Conservation (phyloP, 2,888 invertebrate species). For the Microplitis manilae region DNA sequence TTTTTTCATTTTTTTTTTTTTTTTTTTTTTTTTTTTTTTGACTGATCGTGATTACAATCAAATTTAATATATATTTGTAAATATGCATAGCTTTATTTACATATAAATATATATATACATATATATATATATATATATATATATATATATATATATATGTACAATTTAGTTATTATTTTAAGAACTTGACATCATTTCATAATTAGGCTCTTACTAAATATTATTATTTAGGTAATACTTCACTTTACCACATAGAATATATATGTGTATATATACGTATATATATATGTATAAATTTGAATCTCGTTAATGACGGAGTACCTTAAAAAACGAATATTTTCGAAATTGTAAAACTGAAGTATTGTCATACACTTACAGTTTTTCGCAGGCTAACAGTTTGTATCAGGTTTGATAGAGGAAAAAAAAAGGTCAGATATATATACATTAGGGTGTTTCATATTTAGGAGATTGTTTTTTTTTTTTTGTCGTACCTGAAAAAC, state of each 20-base stretch:
- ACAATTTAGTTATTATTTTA: background rate
- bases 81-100: conserved; percentile 3
- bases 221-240: background rate
- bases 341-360: background rate
- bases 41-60: background rate
- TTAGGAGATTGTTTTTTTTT: no score
- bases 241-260: background rate
- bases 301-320: conserved; percentile 45
- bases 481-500: no score
- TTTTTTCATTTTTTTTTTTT: background rate
- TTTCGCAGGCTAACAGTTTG: conserved; percentile 51
- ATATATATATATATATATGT: conserved; percentile 32
- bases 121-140: conserved; percentile 20
- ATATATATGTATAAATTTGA: conserved; percentile 7
- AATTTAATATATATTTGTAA: conserved; percentile 2
- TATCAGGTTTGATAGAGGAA: conserved; percentile 46
- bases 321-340: conserved; percentile 40
- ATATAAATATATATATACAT: no score
- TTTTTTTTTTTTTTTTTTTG: background rate
- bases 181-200: background rate
- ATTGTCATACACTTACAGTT: conserved; percentile 46
- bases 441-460: no score
- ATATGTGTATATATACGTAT: background rate
- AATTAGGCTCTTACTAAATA: background rate
- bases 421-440: conserved; percentile 52